These are phyloP conservation scores for Luperina testacea DNA, from an alignment of 2,888 invertebrate species.

Conservation along the genomic window DNA sequence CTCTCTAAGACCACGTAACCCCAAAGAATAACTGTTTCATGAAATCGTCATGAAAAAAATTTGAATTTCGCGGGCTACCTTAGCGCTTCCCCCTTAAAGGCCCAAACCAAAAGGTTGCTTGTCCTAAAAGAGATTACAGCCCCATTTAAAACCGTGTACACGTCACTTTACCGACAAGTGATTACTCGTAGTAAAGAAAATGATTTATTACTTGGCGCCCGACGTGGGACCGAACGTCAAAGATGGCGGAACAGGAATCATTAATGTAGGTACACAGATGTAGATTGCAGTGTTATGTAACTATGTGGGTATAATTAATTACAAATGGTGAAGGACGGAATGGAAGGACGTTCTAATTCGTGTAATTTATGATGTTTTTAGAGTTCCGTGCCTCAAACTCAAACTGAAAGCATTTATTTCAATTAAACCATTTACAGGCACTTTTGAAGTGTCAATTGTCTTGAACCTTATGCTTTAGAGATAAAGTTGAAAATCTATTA, in stretches of 20 bases:
- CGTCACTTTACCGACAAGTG: constrained; percentile 22
- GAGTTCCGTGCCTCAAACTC: no score
- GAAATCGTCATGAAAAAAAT: no score
- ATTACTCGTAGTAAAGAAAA: constrained; percentile 36
- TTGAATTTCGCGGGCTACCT: no score
- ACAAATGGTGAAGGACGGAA: constrained; percentile 9
- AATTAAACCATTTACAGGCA: no score
- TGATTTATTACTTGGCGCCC: constrained; percentile 59
- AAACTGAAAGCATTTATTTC: no score
- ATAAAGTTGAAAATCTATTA: no score
- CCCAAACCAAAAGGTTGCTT: background rate
- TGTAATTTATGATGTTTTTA: constrained; percentile 9
- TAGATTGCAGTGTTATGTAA: constrained; percentile 28
- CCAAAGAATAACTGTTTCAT: no score
- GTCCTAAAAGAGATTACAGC: background rate
- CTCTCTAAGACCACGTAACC: no score
- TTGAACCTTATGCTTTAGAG: no score
- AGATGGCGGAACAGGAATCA: constrained; percentile 14
- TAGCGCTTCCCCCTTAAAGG: no score
- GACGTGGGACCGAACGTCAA: constrained; percentile 37
- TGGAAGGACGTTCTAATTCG: constrained; percentile 3
- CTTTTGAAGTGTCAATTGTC: no score
- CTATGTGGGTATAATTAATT: constrained; percentile 21
- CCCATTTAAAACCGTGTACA: constrained; percentile 18
- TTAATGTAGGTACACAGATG: constrained; percentile 8